A percentile compares a stretch with the other conserved stretches of the same genome.
These are phyloP conservation scores for Monoplex corrugatus DNA, from an alignment of 2,888 invertebrate species.

Conservation along the genomic window DNA sequence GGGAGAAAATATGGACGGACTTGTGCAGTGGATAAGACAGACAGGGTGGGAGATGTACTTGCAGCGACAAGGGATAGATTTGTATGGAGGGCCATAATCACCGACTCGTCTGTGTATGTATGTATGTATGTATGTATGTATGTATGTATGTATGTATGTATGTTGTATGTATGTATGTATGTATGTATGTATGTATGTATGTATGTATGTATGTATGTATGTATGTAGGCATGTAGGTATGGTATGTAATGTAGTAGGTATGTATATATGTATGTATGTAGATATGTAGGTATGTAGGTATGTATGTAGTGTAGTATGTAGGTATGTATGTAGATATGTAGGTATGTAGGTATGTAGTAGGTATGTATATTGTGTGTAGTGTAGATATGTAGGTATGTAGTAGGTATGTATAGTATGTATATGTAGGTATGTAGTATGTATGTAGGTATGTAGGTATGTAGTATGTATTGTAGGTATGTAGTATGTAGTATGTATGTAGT, in stretches of 20 bases:
- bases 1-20: too few relatives aligned
- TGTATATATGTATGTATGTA: constrained; percentile 4
- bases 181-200: neutral
- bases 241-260: neutral
- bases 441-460: neutral
- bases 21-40: too few relatives aligned
- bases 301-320: too few relatives aligned
- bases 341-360: too few relatives aligned
- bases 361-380: too few relatives aligned
- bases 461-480: too few relatives aligned
- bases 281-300: too few relatives aligned
- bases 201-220: neutral
- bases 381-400: neutral
- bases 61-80: too few relatives aligned
- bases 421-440: neutral
- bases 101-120: neutral
- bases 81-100: too few relatives aligned
- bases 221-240: neutral
- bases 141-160: neutral
- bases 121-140: neutral
- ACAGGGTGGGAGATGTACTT: too few relatives aligned
- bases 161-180: neutral
- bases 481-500: too few relatives aligned
- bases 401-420: constrained; percentile 4
- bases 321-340: too few relatives aligned